These are phyloP conservation scores for Watsonalla cultraria DNA, from an alignment of 2,888 invertebrate genomes.

Conservation along the genomic window DNA sequence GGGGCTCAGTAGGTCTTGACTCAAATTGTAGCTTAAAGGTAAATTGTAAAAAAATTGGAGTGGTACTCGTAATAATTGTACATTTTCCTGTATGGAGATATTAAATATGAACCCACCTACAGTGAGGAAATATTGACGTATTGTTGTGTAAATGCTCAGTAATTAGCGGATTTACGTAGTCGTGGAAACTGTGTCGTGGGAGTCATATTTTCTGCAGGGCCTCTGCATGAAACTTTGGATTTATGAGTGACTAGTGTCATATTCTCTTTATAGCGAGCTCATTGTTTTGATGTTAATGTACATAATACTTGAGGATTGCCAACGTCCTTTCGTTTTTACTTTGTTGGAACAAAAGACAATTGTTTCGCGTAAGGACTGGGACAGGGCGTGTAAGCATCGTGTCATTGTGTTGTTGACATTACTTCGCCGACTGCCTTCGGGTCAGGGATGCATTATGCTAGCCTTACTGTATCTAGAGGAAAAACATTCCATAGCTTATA, in stretches of 20 bases:
- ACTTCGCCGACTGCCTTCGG: constrained; percentile 1
- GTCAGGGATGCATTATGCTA: background rate
- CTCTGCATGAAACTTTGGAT: constrained; percentile 5
- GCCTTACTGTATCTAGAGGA: background rate
- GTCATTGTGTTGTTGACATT: constrained; percentile 9
- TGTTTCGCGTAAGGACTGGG: constrained; percentile 36
- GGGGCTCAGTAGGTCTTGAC: too few relatives aligned
- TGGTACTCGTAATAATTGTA: constrained; percentile 6
- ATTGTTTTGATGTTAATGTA: constrained; percentile 36
- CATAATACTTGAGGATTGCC: constrained; percentile 37
- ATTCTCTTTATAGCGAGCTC: constrained; percentile 30
- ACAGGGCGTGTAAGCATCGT: constrained; percentile 19
- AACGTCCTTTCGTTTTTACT: constrained; percentile 51
- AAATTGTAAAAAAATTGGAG: too few relatives aligned
- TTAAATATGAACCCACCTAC: constrained; percentile 14
- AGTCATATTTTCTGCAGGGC: constrained; percentile 51
- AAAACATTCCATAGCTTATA: too few relatives aligned
- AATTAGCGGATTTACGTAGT: constrained; percentile 69
- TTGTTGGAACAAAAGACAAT: constrained; percentile 47
- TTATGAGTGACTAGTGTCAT: constrained; percentile 20
- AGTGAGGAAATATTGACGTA: constrained; percentile 47
- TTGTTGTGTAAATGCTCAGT: constrained; percentile 54
- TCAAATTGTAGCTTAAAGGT: too few relatives aligned
- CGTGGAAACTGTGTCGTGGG: constrained; percentile 74
- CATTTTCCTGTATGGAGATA: constrained; percentile 29